Conservation (phyloP, 2,113 vertebrate genomes). For the Zeus faber region DNA sequence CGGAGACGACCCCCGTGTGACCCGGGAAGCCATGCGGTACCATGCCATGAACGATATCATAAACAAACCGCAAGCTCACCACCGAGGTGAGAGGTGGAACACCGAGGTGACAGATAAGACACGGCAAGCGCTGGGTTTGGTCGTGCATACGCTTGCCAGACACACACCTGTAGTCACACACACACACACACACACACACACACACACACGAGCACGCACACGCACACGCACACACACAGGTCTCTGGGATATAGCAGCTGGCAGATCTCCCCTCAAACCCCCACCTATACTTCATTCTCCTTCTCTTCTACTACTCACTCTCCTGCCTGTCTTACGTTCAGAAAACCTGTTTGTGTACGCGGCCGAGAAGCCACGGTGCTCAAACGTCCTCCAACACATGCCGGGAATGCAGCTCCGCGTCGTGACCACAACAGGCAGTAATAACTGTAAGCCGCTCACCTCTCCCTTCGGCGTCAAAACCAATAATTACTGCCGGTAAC, state of each 20-base stretch:
- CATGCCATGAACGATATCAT: slow-evolving; percentile 13
- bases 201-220: too few species aligned
- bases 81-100: slow-evolving; percentile 23
- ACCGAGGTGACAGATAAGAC: slow-evolving; percentile 12
- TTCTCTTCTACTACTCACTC: neutral
- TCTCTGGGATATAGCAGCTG: slow-evolving; percentile 38
- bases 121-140: neutral
- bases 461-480: too few species aligned
- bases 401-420: too few species aligned
- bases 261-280: slow-evolving; percentile 29
- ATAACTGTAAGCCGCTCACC: too few species aligned
- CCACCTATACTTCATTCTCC: neutral
- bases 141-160: too few species aligned
- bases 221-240: too few species aligned
- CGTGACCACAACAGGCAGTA: neutral
- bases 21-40: slow-evolving; percentile 17
- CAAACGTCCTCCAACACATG: neutral
- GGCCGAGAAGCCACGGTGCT: neutral
- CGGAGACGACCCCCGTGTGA: slow-evolving; percentile 8
- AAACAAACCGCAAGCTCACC: slow-evolving; percentile 14
- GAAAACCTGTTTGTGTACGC: slow-evolving; percentile 1
- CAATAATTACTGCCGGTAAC: too few species aligned
- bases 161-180: too few species aligned
- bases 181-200: too few species aligned
- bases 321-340: neutral